A percentile compares a stretch with the other conserved stretches of the same genome.
These are phyloP conservation scores for Tokudaia tokunoshimensis DNA, from an alignment of 2,797 vertebrate genomes.

Conservation along the genomic window DNA sequence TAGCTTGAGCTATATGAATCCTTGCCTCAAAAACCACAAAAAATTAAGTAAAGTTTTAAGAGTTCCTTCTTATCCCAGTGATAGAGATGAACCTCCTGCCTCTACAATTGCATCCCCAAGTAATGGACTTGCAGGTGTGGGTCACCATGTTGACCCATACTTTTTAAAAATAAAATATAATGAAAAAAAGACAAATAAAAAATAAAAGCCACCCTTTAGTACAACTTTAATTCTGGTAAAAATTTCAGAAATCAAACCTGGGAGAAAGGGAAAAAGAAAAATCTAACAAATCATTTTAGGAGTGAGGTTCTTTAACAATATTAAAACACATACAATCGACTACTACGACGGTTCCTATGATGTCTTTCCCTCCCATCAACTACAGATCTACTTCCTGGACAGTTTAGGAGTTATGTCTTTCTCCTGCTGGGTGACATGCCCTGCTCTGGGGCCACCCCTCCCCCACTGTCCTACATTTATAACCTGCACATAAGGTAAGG, in stretches of 20 bases:
- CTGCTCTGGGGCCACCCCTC: not conserved
- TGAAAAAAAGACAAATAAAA: not conserved
- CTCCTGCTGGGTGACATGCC: not conserved
- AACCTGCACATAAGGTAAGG: constrained; percentile 18
- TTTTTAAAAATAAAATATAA: not conserved
- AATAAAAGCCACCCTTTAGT: not conserved
- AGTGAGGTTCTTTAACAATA: not conserved
- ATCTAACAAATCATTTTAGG: constrained; percentile 1
- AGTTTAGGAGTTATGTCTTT: not conserved
- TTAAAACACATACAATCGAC: not conserved
- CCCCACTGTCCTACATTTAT: not conserved
- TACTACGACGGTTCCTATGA: not conserved
- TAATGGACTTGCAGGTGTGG: not conserved
- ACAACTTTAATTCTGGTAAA: constrained; percentile 45
- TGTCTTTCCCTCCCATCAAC: not conserved
- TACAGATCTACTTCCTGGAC: not conserved
- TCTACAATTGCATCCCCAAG: not conserved
- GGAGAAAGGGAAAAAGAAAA: not conserved
- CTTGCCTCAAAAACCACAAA: not conserved
- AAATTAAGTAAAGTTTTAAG: not conserved
- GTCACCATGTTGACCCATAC: not conserved
- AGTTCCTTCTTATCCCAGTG: not conserved
- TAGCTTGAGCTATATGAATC: not conserved
- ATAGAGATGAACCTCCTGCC: not conserved
- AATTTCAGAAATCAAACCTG: constrained; percentile 35